Conservation (phyloP, 2,797 vertebrate species). For the Argya squamiceps region DNA sequence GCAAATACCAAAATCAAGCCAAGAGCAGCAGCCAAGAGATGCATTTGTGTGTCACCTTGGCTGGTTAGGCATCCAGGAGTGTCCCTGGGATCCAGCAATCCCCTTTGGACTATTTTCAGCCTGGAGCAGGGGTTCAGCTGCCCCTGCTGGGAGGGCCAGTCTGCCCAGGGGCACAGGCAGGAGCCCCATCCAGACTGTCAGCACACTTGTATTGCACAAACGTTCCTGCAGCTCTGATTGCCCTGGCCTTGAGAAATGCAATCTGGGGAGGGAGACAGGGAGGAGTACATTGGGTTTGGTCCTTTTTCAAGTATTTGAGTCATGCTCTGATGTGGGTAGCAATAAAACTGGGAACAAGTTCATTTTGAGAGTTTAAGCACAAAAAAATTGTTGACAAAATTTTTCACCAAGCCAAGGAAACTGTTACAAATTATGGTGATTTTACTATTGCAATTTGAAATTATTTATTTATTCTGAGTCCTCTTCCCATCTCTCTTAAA, state of each 20-base stretch:
- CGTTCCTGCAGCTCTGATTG: background rate
- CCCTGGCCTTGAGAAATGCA: background rate
- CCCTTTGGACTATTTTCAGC: background rate
- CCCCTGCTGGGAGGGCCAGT: accelerated
- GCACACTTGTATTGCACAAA: background rate
- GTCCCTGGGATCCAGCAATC: background rate
- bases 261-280: background rate
- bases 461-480: background rate
- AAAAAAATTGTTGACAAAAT: background rate
- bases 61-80: background rate
- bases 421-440: background rate
- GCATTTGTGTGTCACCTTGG: background rate
- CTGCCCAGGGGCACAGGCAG: background rate
- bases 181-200: background rate
- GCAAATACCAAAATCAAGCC: background rate
- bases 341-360: background rate
- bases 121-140: background rate
- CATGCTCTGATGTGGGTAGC: background rate
- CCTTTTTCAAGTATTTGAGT: background rate
- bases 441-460: background rate
- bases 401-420: background rate
- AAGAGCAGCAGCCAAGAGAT: background rate
- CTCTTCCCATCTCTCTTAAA: background rate
- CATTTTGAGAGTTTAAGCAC: background rate
- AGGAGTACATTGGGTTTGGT: background rate